phyloP scores from a whole-genome alignment of 2,888 invertebrate species.

The Eupeodes luniger region DNA sequence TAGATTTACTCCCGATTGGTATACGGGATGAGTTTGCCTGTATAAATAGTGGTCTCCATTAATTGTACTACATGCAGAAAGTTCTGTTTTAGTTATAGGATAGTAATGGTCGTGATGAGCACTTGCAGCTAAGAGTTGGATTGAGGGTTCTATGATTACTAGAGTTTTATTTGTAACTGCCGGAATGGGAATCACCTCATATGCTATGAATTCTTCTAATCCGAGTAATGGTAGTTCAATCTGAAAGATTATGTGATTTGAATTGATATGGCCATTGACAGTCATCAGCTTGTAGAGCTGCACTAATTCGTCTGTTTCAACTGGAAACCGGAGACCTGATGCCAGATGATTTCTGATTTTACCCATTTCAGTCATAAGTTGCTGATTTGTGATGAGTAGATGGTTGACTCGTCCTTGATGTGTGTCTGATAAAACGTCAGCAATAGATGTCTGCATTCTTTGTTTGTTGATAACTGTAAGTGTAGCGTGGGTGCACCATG shows the following conservation, averaged over 20 bases:
- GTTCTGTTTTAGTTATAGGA: neutral
- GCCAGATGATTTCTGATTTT: neutral
- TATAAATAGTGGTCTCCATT: neutral
- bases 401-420: conserved; percentile 7
- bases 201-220: neutral
- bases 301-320: neutral
- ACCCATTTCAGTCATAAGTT: neutral
- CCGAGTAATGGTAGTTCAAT: neutral
- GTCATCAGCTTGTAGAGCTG: conserved; percentile 1
- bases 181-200: conserved; percentile 5
- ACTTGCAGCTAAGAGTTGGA: too few species aligned
- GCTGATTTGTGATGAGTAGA: too few species aligned
- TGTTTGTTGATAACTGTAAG: too few species aligned
- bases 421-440: too few species aligned
- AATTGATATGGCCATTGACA: neutral
- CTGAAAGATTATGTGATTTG: conserved; percentile 6
- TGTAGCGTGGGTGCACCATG: too few species aligned
- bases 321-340: neutral
- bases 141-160: neutral
- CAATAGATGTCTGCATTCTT: too few species aligned
- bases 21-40: neutral
- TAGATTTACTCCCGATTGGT: neutral
- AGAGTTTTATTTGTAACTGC: neutral
- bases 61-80: neutral
- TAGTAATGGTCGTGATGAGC: too few species aligned